Percentiles rank a stretch among this genome's conserved stretches.
Evolutionary conservation across 1,140 invertebrate genomes (phyloP).

Genomic region (Helicoverpa zea): DNA sequence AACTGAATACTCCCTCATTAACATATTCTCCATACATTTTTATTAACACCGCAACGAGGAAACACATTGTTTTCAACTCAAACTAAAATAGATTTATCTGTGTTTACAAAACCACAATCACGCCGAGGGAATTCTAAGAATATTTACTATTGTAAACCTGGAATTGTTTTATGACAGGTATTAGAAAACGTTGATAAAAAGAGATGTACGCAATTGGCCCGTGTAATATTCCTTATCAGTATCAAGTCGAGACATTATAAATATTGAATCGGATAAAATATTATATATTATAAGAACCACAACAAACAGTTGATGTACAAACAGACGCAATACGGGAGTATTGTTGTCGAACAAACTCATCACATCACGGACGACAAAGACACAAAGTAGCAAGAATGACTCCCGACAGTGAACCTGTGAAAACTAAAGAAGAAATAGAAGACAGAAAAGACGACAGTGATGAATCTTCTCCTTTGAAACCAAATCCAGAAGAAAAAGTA

Average conservation of each 20-base stretch:
- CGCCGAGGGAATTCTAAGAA: conserved; percentile 13
- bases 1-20: conserved; percentile 43
- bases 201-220: conserved; percentile 25
- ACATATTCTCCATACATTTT: conserved; percentile 8
- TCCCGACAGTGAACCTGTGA: neutral
- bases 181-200: conserved; percentile 30
- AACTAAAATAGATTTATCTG: conserved; percentile 6
- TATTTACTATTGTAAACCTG: conserved; percentile 10
- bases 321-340: conserved; percentile 29
- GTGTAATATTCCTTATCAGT: conserved; percentile 36
- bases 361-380: conserved; percentile 8
- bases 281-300: conserved; percentile 46
- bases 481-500: conserved; percentile 53
- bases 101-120: neutral
- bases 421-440: conserved; percentile 21
- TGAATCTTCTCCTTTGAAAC: conserved; percentile 71
- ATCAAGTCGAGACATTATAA: conserved; percentile 35
- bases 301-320: conserved; percentile 46
- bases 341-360: conserved; percentile 36
- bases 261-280: conserved; percentile 51
- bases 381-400: conserved; percentile 16
- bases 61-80: conserved; percentile 9
- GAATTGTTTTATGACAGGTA: conserved; percentile 10
- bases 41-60: conserved; percentile 13
- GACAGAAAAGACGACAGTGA: conserved; percentile 61